These are phyloP conservation scores for Standfussiana lucernea DNA, from an alignment of 2,888 invertebrate genomes.

Conservation along the genomic window DNA sequence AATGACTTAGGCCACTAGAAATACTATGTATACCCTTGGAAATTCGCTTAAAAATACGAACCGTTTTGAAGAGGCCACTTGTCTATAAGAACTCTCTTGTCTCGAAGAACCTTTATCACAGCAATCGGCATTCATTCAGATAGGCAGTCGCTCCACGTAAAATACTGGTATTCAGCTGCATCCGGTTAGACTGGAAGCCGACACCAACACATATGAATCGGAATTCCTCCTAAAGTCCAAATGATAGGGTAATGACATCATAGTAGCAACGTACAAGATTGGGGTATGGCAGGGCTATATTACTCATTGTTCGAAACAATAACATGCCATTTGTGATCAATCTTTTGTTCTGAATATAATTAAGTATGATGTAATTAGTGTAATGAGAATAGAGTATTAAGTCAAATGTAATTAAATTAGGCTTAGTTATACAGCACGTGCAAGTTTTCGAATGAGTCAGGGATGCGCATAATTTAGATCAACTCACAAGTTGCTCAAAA, in stretches of 20 bases:
- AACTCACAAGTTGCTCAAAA: not conserved
- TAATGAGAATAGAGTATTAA: not conserved
- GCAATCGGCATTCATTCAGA: not conserved
- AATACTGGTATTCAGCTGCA: not conserved
- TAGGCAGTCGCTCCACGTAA: not conserved
- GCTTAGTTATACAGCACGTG: not conserved
- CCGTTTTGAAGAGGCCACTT: not conserved
- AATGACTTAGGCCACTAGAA: no score
- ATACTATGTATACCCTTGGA: not conserved
- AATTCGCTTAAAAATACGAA: not conserved
- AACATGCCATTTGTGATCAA: constrained; percentile 7
- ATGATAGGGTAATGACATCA: constrained; percentile 9
- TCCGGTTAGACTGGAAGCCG: not conserved
- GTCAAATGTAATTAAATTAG: not conserved
- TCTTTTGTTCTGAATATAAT: constrained; percentile 27
- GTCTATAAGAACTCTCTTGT: not conserved
- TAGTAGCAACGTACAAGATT: not conserved
- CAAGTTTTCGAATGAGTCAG: not conserved
- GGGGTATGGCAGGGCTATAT: constrained; percentile 3
- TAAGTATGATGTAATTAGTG: constrained; percentile 11
- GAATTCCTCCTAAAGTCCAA: not conserved
- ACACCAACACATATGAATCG: not conserved
- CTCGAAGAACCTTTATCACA: not conserved
- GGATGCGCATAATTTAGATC: not conserved
- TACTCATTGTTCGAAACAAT: constrained; percentile 41